Evolutionary conservation across 2,888 invertebrate species (phyloP).

Genomic region (Phlogophora meticulosa): DNA sequence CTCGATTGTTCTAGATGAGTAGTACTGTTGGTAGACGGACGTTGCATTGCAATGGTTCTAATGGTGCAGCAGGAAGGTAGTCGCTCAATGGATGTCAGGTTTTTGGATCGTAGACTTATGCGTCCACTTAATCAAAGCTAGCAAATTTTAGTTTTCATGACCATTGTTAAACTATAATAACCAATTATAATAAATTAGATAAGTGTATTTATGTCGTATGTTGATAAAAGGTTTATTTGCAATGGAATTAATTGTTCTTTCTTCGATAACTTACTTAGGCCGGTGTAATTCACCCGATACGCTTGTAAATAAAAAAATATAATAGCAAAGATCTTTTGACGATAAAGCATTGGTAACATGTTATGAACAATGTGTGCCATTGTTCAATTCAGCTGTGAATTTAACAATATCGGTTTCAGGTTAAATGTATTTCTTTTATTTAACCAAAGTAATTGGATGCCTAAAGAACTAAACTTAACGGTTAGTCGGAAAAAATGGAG

Average conservation of each 20-base stretch:
- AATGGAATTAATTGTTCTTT: constrained; percentile 2
- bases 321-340: constrained; percentile 9
- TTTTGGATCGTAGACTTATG: too few species aligned
- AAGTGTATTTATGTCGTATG: too few species aligned
- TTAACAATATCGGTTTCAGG: constrained; percentile 20
- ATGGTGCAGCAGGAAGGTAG: too few species aligned
- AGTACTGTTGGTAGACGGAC: too few species aligned
- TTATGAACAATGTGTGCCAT: constrained; percentile 33
- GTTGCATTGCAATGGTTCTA: too few species aligned
- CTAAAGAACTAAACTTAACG: not conserved
- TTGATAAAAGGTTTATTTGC: not conserved
- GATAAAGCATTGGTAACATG: constrained; percentile 14
- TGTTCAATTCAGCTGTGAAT: constrained; percentile 26
- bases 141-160: too few species aligned
- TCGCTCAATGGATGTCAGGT: too few species aligned
- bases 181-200: too few species aligned
- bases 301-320: constrained; percentile 37
- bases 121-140: too few species aligned
- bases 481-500: too few species aligned
- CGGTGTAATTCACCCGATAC: constrained; percentile 1
- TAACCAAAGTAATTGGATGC: not conserved
- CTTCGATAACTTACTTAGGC: constrained; percentile 5
- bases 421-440: constrained; percentile 4
- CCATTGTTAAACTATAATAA: too few species aligned
- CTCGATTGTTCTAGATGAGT: too few species aligned